phyloP scores from a whole-genome alignment of 2,113 vertebrate species.

The Verasper variegatus region DNA sequence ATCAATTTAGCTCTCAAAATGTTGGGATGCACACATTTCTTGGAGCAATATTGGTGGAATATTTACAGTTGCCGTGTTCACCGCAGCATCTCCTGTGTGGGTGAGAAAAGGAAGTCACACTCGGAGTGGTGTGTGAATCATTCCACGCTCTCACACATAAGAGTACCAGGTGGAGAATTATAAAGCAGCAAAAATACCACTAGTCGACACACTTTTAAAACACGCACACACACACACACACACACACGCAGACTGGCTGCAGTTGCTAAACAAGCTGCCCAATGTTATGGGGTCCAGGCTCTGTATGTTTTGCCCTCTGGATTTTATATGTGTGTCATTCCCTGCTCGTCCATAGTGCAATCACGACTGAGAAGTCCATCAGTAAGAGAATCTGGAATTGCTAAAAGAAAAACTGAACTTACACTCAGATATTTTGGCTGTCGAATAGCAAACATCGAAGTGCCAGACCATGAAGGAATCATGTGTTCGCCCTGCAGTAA shows the following conservation, averaged over 20 bases:
- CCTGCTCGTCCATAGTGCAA: no score
- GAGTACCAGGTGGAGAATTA: constrained; percentile 69
- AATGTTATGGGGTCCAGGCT: background rate
- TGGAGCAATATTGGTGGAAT: constrained; percentile 24
- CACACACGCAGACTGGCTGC: background rate
- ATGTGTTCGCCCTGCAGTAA: constrained; percentile 20
- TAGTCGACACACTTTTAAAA: background rate
- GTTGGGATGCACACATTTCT: constrained; percentile 9
- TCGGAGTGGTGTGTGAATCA: constrained; percentile 74
- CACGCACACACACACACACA: background rate
- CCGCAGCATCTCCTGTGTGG: constrained; percentile 63
- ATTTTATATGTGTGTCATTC: background rate
- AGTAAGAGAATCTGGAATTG: background rate
- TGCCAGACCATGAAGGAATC: constrained; percentile 7
- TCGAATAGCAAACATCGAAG: constrained; percentile 3
- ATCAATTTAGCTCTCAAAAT: constrained; percentile 6
- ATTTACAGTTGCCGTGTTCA: constrained; percentile 53
- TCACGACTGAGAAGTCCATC: no score
- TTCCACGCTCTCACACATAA: constrained; percentile 56
- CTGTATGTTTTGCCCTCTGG: background rate
- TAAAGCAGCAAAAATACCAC: constrained; percentile 48
- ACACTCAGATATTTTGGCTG: background rate
- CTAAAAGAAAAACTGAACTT: background rate
- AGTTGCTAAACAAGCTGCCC: background rate
- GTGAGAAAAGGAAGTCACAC: constrained; percentile 78